Percentiles rank a stretch among this genome's conserved stretches.
Evolutionary conservation across 1,140 invertebrate genomes (phyloP).

Genomic region (Drosophila sproati): DNA sequence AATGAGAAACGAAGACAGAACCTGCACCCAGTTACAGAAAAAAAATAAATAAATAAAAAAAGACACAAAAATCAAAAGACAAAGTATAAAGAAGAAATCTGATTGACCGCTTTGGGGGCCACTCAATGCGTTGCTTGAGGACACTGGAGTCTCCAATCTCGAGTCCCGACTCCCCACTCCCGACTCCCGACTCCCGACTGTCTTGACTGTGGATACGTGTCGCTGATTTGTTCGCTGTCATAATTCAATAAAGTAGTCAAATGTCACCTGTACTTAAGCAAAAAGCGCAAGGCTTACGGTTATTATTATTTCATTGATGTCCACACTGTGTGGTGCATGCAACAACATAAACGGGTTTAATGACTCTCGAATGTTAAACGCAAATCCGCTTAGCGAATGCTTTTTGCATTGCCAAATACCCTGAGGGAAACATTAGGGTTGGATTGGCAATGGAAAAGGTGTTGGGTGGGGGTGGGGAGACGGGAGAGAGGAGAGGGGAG

Average conservation of each 20-base stretch:
- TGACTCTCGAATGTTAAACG: conserved; percentile 18
- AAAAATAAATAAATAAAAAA: not conserved
- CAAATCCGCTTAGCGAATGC: conserved; percentile 46
- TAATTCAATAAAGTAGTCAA: conserved; percentile 84
- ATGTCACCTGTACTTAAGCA: conserved; percentile 60
- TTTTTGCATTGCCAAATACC: not conserved
- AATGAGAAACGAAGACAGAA: conserved; percentile 3
- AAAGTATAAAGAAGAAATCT: conserved; percentile 14
- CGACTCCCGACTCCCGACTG: not conserved
- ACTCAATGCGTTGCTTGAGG: not conserved
- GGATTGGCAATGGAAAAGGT: too few species aligned
- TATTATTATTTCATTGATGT: conserved; percentile 38
- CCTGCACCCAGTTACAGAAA: not conserved
- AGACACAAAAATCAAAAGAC: not conserved
- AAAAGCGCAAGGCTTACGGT: conserved; percentile 53
- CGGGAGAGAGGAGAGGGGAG: too few species aligned
- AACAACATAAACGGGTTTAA: conserved; percentile 39
- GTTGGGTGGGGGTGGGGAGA: too few species aligned
- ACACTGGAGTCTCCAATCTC: conserved; percentile 1
- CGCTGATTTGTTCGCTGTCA: conserved; percentile 84
- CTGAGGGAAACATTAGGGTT: not conserved
- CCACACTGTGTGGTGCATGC: conserved; percentile 1
- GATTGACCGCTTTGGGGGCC: conserved; percentile 29
- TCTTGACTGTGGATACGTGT: conserved; percentile 45
- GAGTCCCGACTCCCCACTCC: not conserved